Evolutionary conservation across 2,888 invertebrate species (phyloP).

Genomic region (Anaspis maculata): DNA sequence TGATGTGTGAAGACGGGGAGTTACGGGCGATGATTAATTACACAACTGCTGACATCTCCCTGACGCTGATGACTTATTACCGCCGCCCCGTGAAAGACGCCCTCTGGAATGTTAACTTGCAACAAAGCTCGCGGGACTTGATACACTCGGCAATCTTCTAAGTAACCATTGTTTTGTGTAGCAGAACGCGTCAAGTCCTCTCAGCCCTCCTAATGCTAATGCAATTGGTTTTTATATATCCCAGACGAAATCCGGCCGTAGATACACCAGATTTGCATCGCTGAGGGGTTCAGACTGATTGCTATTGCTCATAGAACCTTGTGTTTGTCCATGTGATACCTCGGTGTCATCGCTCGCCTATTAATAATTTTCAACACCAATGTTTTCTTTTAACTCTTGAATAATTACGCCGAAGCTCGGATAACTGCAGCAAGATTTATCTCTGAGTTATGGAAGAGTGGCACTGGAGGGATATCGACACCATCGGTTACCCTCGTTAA

Average conservation of each 20-base stretch:
- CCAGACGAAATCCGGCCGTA: constrained; percentile 29
- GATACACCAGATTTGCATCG: constrained; percentile 17
- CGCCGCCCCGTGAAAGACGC: too few relatives aligned
- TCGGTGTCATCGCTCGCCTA: neutral
- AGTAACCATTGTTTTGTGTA: constrained; percentile 36
- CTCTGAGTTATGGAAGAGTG: constrained; percentile 20
- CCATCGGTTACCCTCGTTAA: constrained; percentile 42
- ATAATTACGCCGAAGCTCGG: too few relatives aligned
- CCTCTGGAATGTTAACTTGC: constrained; percentile 31
- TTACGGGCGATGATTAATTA: constrained; percentile 38
- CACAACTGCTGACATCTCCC: constrained; percentile 33
- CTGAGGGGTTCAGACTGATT: too few relatives aligned
- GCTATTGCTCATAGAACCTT: too few relatives aligned
- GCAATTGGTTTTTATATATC: constrained; percentile 37
- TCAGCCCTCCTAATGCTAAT: constrained; percentile 36
- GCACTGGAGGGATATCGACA: constrained; percentile 32
- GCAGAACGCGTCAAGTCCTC: too few relatives aligned
- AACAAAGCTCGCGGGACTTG: too few relatives aligned
- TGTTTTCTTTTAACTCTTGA: too few relatives aligned
- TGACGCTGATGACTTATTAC: constrained; percentile 39
- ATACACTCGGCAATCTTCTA: constrained; percentile 33
- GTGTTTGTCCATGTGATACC: too few relatives aligned
- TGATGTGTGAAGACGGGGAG: constrained; percentile 25
- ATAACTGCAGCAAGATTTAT: constrained; percentile 23
- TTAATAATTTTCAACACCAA: too few relatives aligned